A percentile compares a stretch with the other conserved stretches of the same genome.
These are phyloP conservation scores for Caenorhabditis doughertyi DNA, from an alignment of 2,888 invertebrate genomes.

Conservation along the genomic window DNA sequence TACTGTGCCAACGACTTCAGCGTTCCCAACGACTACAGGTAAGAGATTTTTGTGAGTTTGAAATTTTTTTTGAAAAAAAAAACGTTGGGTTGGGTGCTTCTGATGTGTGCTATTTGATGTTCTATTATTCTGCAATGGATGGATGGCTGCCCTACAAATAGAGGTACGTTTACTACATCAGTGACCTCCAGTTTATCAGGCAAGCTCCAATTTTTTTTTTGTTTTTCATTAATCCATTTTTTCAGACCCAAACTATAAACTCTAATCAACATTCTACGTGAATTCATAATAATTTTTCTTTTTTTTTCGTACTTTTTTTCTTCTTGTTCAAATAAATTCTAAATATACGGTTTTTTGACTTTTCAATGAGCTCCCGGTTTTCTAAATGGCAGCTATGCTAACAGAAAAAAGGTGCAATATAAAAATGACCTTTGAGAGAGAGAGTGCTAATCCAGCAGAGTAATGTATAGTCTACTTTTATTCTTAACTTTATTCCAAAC, in stretches of 20 bases:
- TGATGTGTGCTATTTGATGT: slow-evolving; percentile 17
- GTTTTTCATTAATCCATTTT: too few relatives aligned
- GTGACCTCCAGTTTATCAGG: too few relatives aligned
- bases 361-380: not conserved
- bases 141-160: not conserved
- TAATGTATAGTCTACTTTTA: not conserved
- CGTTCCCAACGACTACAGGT: slow-evolving; percentile 46
- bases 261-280: too few relatives aligned
- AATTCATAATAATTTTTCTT: not conserved
- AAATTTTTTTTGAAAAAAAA: not conserved
- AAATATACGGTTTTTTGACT: not conserved
- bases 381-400: not conserved
- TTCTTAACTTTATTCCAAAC: not conserved
- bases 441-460: not conserved
- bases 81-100: slow-evolving; percentile 35
- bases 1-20: not conserved
- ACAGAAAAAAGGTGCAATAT: not conserved
- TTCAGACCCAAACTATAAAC: not conserved
- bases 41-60: not conserved
- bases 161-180: not conserved
- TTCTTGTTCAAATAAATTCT: not conserved
- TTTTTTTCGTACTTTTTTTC: not conserved
- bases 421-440: not conserved
- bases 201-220: too few relatives aligned
- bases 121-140: slow-evolving; percentile 23